A percentile compares a stretch with the other conserved stretches of the same genome.
These are phyloP conservation scores for Selenia dentaria DNA, from an alignment of 2,888 invertebrate genomes.

Conservation along the genomic window DNA sequence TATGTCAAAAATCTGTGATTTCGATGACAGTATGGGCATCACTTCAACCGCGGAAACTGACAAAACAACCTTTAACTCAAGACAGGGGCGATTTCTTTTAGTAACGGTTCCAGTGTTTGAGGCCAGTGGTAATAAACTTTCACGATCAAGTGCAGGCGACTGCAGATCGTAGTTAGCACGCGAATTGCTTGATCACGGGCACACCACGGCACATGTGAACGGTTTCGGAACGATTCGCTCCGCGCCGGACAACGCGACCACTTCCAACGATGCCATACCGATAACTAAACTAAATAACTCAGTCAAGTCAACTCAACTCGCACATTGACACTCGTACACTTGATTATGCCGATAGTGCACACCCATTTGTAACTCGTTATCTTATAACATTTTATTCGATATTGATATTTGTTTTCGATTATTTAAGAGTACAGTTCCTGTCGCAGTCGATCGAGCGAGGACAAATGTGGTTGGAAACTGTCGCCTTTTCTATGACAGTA, in stretches of 20 bases:
- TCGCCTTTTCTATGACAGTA: too few relatives aligned
- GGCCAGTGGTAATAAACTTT: slow-evolving; percentile 78
- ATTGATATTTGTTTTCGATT: too few relatives aligned
- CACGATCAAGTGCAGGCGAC: slow-evolving; percentile 77
- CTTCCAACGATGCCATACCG: slow-evolving; percentile 65
- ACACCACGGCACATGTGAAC: slow-evolving; percentile 48
- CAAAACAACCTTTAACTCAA: slow-evolving; percentile 52
- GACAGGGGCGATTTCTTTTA: slow-evolving; percentile 66
- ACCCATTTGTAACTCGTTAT: slow-evolving; percentile 10
- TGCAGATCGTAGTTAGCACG: slow-evolving; percentile 60
- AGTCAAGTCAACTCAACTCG: slow-evolving; percentile 25
- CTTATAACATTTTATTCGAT: slow-evolving; percentile 8
- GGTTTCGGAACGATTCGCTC: slow-evolving; percentile 44
- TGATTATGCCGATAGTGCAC: slow-evolving; percentile 42
- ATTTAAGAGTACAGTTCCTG: too few relatives aligned
- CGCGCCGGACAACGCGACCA: slow-evolving; percentile 50
- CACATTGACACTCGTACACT: slow-evolving; percentile 35
- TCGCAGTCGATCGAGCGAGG: too few relatives aligned
- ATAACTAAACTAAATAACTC: slow-evolving; percentile 57
- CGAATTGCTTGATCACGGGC: slow-evolving; percentile 58
- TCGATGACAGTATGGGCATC: slow-evolving; percentile 11
- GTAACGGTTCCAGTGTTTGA: slow-evolving; percentile 74
- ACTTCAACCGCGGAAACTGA: slow-evolving; percentile 46
- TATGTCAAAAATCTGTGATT: slow-evolving; percentile 6
- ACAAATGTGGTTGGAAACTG: too few relatives aligned